These are phyloP conservation scores for Sitobion miscanthi DNA, from an alignment of 1,140 invertebrate species.

Conservation along the genomic window DNA sequence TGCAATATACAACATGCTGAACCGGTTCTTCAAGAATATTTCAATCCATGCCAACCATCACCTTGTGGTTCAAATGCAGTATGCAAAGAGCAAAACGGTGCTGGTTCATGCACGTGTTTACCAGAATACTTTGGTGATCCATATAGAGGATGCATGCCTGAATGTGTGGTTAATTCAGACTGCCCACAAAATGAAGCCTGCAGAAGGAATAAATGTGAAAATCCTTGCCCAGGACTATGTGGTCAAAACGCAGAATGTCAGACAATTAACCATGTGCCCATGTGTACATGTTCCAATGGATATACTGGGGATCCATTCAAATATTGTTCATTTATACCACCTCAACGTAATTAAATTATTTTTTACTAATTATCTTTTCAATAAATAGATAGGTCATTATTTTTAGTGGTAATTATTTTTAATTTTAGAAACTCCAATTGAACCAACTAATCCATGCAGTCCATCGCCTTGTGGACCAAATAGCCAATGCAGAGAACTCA, in stretches of 20 bases:
- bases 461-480: constrained; percentile 67
- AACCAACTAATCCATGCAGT: constrained; percentile 64
- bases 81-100: constrained; percentile 71
- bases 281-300: constrained; percentile 74
- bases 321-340: constrained; percentile 67
- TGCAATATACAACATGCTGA: constrained; percentile 63
- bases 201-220: constrained; percentile 74
- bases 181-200: constrained; percentile 77
- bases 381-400: background rate
- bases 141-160: constrained; percentile 75
- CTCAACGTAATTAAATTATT: constrained; percentile 58
- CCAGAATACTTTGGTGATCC: constrained; percentile 76
- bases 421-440: constrained; percentile 59
- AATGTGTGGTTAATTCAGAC: constrained; percentile 76
- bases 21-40: constrained; percentile 58
- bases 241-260: constrained; percentile 77
- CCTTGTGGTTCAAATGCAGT: constrained; percentile 78
- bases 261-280: constrained; percentile 75
- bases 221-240: constrained; percentile 80
- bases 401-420: background rate
- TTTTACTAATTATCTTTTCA: background rate
- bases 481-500: constrained; percentile 64
- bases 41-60: constrained; percentile 71
- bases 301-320: constrained; percentile 79
- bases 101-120: constrained; percentile 73